Evolutionary conservation across 2,113 vertebrate species (phyloP).

Genomic region (Psittacula cyanocephala): DNA sequence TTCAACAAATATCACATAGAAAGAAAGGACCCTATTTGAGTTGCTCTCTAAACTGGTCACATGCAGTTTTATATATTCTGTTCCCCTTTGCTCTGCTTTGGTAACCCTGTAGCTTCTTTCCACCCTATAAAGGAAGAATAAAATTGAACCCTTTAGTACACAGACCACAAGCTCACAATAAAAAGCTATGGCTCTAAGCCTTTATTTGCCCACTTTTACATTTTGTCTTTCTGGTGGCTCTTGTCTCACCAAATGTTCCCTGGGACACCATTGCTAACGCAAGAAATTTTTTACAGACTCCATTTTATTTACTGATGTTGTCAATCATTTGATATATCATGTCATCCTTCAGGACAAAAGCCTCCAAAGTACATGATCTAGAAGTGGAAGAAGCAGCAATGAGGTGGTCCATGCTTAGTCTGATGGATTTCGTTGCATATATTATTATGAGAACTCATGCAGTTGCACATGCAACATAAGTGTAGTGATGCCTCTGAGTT

Average conservation of each 20-base stretch:
- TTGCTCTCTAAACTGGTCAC: not conserved
- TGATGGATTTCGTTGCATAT: not conserved
- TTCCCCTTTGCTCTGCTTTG: not conserved
- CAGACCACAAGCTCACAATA: not conserved
- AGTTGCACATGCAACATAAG: not conserved
- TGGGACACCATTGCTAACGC: not conserved
- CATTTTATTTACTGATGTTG: not conserved
- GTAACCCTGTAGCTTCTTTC: not conserved
- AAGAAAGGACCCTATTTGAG: not conserved
- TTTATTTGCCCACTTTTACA: not conserved
- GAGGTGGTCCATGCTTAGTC: not conserved
- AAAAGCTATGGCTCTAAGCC: fast-evolving
- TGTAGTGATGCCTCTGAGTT: not conserved
- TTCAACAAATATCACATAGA: not conserved
- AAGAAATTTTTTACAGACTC: not conserved
- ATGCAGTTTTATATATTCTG: not conserved
- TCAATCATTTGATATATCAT: fast-evolving
- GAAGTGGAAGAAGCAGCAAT: not conserved
- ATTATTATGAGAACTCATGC: not conserved
- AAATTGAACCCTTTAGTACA: not conserved
- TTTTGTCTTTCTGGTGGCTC: not conserved
- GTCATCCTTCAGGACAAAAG: fast-evolving
- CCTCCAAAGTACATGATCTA: not conserved
- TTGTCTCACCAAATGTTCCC: not conserved
- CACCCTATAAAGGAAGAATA: not conserved